phyloP scores from a whole-genome alignment of 2,113 vertebrate species.

The Reinhardtius hippoglossoides region DNA sequence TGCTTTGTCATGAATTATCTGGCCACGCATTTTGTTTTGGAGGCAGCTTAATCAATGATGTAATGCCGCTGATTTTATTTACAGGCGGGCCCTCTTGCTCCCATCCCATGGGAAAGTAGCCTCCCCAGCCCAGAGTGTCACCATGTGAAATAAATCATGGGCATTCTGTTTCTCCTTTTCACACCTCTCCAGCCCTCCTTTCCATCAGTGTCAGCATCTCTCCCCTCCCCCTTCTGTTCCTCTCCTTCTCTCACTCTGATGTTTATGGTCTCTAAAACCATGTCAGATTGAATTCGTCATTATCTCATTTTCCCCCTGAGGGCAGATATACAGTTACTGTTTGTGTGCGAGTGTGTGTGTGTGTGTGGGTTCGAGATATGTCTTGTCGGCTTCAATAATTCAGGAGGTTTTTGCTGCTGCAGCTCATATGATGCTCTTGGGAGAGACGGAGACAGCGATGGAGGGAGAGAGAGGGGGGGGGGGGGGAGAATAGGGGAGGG shows the following conservation, averaged over 20 bases:
- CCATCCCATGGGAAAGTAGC: constrained; percentile 27
- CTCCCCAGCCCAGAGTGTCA: constrained; percentile 5
- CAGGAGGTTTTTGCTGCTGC: constrained; percentile 67
- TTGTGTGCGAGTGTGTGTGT: constrained; percentile 39
- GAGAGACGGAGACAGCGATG: constrained; percentile 14
- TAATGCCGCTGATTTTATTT: constrained; percentile 35
- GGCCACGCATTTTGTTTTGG: constrained; percentile 21
- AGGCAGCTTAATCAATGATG: constrained; percentile 32
- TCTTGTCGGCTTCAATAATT: constrained; percentile 80
- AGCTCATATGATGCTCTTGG: constrained; percentile 55
- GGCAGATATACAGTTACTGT: constrained; percentile 62
- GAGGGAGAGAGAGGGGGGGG: not conserved
- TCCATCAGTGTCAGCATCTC: constrained; percentile 53
- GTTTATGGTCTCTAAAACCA: constrained; percentile 72
- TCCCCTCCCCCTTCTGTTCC: constrained; percentile 3
- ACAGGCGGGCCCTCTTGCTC: constrained; percentile 3
- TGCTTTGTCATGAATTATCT: constrained; percentile 24
- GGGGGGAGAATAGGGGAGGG: not conserved
- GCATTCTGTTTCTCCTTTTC: constrained; percentile 40
- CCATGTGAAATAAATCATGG: constrained; percentile 45
- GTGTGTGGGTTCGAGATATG: constrained; percentile 60
- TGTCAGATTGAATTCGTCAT: constrained; percentile 78
- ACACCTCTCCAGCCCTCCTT: constrained; percentile 26
- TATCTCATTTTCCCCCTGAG: constrained; percentile 68
- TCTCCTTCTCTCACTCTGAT: constrained; percentile 44